Conservation (phyloP, 2,888 invertebrate genomes). For the Pinctada fucata region DNA sequence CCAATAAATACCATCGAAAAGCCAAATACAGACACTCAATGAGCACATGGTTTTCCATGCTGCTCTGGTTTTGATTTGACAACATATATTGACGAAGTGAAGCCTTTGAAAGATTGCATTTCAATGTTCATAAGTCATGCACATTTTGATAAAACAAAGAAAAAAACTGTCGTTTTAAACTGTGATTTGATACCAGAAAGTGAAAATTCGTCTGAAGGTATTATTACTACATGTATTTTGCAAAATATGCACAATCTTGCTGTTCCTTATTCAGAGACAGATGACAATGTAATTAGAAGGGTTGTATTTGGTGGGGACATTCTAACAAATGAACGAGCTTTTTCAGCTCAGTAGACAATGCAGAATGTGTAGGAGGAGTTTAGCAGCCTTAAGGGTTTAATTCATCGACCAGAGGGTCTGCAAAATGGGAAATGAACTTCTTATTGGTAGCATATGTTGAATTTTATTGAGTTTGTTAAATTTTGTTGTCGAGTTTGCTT, state of each 20-base stretch:
- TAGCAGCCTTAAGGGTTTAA: background rate
- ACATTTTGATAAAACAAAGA: background rate
- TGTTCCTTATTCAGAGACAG: slow-evolving; percentile 1
- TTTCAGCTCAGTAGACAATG: slow-evolving; percentile 21
- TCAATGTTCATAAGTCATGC: slow-evolving; percentile 10
- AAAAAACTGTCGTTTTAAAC: slow-evolving; percentile 17
- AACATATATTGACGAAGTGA: slow-evolving; percentile 10
- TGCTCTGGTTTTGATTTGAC: slow-evolving; percentile 6
- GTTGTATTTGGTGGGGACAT: background rate
- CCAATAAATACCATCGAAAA: slow-evolving; percentile 12
- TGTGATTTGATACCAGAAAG: slow-evolving; percentile 17
- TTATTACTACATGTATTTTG: slow-evolving; percentile 24
- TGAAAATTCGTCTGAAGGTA: slow-evolving; percentile 24
- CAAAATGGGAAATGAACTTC: slow-evolving; percentile 26
- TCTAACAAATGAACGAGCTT: slow-evolving; percentile 3
- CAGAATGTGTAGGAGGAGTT: slow-evolving; percentile 5
- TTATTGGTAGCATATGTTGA: slow-evolving; percentile 10
- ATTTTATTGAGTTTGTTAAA: background rate
- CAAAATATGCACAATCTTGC: slow-evolving; percentile 20
- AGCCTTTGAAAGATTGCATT: slow-evolving; percentile 1
- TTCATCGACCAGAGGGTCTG: slow-evolving; percentile 23
- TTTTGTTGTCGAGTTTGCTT: background rate
- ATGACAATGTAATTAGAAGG: background rate
- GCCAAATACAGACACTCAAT: slow-evolving; percentile 4
- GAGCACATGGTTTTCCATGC: slow-evolving; percentile 24